Base-by-base conservation (phyloP, 2,113 vertebrate species). In the Scatophagus argus region DNA sequence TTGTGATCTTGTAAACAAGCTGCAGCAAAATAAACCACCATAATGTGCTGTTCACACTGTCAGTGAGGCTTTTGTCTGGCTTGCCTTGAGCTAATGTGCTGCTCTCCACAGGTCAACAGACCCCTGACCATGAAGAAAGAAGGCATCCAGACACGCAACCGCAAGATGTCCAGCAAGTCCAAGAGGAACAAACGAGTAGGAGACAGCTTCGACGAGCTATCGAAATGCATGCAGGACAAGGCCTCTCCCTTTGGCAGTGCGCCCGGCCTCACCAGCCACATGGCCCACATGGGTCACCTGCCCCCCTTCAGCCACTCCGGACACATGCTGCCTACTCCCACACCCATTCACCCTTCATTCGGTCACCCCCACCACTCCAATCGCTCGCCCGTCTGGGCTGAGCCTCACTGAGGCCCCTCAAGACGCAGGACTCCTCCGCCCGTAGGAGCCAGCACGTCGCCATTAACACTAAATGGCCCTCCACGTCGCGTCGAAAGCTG, bases 121-220 rank as follows among this genome's bases (percentile, higher is more conserved):
- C 98, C 98, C 19, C 93, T 99, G 93, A 99, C 98, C 89, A 99
- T 99, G 98, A 99, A 99, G 94, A 99, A 99, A 90, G 98, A 99
- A 90, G 98, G 98, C 71, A 99, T 99, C 90, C 98, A 99, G 95
- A 99, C 98, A 29, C 95, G 98, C 84, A 99, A 99, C 94, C 96
- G 98, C 93, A 99, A 99, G 93, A 99, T 99, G 98, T 99, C 98
- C 90, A 99, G 96, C 96, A 99, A 99, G 90, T 98, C 97, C 92
- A 99, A 99, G 96, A 97, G 98, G 91, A 96, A 92, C 96, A 98
- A 97, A 88, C 97, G 98, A 86, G 94, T 93, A 9, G 91, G 95
- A 0, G 98, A 99, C 43, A 95, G 96, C 85, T 98, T 97, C 39
- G 98, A 99, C 54, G 98, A 99, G 95, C 94, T 99, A n/a, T 96